Percentiles rank a stretch among this genome's conserved stretches.
These are phyloP conservation scores for Gyrodactylus bullatarudis DNA, from an alignment of 1,140 invertebrate genomes.

Conservation along the genomic window DNA sequence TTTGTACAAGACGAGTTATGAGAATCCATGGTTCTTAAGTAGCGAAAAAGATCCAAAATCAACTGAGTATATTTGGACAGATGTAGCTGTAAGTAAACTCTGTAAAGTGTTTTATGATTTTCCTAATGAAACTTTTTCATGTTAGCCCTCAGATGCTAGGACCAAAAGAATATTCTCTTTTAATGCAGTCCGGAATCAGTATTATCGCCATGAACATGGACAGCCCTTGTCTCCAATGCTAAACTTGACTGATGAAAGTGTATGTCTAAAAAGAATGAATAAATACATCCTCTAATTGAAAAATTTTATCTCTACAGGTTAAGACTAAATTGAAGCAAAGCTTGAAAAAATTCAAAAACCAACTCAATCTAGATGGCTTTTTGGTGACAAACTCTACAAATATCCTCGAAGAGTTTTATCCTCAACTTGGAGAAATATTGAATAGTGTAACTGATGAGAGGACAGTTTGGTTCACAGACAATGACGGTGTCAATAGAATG, in stretches of 20 bases:
- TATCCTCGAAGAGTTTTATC: background rate
- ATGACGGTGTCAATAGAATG: background rate
- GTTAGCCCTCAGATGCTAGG: background rate
- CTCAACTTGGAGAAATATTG: background rate
- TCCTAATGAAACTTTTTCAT: background rate
- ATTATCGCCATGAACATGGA: background rate
- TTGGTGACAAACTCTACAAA: background rate
- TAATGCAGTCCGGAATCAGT: background rate
- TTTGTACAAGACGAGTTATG: background rate
- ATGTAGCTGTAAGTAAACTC: background rate
- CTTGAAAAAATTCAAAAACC: background rate
- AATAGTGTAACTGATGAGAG: background rate
- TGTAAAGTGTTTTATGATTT: background rate
- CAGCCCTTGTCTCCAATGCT: background rate
- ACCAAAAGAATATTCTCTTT: background rate
- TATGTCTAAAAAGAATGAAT: too few species aligned
- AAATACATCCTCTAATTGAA: too few species aligned
- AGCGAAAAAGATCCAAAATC: background rate
- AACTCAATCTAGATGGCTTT: background rate
- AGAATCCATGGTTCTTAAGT: background rate
- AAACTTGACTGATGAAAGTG: background rate
- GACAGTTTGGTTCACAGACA: background rate
- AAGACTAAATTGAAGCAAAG: background rate
- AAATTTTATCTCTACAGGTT: background rate
- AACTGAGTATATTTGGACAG: background rate